phyloP scores from a whole-genome alignment of 1,140 invertebrate species.

The Anagrus nilaparvatae region DNA sequence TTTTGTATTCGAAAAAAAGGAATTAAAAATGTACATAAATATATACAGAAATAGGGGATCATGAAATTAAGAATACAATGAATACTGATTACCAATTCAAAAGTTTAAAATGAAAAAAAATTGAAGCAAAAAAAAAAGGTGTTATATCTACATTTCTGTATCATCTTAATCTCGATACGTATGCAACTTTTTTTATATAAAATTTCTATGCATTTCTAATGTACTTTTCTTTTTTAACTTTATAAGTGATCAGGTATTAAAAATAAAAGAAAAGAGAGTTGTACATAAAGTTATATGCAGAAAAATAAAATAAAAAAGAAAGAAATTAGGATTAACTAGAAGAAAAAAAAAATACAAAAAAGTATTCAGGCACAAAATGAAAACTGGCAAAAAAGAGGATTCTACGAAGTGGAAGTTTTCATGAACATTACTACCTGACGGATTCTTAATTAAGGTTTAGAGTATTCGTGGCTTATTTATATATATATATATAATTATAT shows the following conservation, averaged over 20 bases:
- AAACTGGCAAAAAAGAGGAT: conserved; percentile 17
- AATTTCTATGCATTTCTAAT: conserved; percentile 35
- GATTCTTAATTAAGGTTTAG: conserved; percentile 35
- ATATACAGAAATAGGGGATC: conserved; percentile 4
- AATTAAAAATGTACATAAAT: too few species aligned
- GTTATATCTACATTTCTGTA: not conserved
- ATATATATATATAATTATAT: too few species aligned
- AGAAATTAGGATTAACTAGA: too few species aligned
- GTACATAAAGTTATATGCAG: too few species aligned
- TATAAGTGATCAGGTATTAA: too few species aligned
- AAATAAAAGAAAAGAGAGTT: too few species aligned
- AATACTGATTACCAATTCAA: conserved; percentile 15
- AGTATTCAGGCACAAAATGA: too few species aligned
- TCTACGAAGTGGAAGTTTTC: conserved; percentile 6
- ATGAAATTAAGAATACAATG: conserved; percentile 16
- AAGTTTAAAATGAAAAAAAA: conserved; percentile 4
- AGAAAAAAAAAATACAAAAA: too few species aligned
- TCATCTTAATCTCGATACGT: conserved; percentile 16
- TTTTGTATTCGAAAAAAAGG: too few species aligned
- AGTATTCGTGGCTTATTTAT: too few species aligned
- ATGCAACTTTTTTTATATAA: conserved; percentile 25
- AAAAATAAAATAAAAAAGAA: too few species aligned
- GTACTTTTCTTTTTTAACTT: too few species aligned
- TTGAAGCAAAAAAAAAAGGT: not conserved
- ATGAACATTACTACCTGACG: conserved; percentile 26